Base-by-base conservation (phyloP, 53 echinoderm and acorn worm genomes). In the Paracentrotus lividus region DNA sequence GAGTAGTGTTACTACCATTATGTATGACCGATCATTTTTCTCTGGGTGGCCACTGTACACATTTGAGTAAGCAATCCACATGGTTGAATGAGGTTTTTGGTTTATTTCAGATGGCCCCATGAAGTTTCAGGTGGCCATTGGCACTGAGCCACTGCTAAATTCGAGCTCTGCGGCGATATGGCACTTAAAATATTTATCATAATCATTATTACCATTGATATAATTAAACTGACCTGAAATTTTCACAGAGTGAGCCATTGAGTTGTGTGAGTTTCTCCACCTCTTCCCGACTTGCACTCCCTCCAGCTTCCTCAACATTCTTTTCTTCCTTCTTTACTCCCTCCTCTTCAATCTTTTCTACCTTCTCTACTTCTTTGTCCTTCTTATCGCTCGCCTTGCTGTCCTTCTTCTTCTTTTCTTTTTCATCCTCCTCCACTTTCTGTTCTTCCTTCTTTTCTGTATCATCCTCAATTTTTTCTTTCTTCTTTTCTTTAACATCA, bases 231-330 rank as follows among this genome's bases (percentile, higher is more conserved):
- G 18, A 95, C 95, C 95, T 95, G 91, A 93, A 95, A 29, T 93
- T 91, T 69, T 95, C 95, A 86, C 85, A 93, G 24, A 92, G 92
- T 10, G 76, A 77, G 24, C 42, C 56, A 61, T 92, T 92, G 23
- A 92, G 54, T 36, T 42, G 52, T 24, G 42, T 78, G 21, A 94
- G 29, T 31, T 85, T 94, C 58, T 93, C 90, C 85, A 93, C 20
- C 43, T 91, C 87, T 36, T 86, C 94, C 1, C 34, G 4, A 34
- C 64, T 8, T 94, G 52, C 33, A 49, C 56, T 88, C 26, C 21
- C 38, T 88, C 90, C 67, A 26, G 51, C 58, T 57, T 90, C 65
- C 49, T 85, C 85, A 66, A 24, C 57, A 24, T n/a, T 38, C 78
- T 77, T 90, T 84, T 93, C 85, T 65, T 78, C 49, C 72, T 51